Evolutionary conservation across 2,113 vertebrate genomes (phyloP).

Genomic region (Coracopsis vasa): DNA sequence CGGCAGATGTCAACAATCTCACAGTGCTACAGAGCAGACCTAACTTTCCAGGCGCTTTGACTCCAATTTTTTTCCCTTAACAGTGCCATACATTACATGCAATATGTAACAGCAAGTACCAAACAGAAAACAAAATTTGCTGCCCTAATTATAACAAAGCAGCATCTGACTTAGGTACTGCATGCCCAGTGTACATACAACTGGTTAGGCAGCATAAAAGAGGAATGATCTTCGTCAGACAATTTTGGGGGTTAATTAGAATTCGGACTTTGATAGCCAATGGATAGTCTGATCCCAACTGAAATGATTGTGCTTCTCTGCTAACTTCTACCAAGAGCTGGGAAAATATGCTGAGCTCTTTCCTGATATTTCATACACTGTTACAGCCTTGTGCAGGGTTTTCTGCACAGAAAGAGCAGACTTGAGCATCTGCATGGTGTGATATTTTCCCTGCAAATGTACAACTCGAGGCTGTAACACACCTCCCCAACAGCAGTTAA

Average conservation of each 20-base stretch:
- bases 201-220: slow-evolving; percentile 14
- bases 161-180: slow-evolving; percentile 31
- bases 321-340: slow-evolving; percentile 29
- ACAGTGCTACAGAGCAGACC: slow-evolving; percentile 84
- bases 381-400: slow-evolving; percentile 26
- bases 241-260: slow-evolving; percentile 68
- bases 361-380: slow-evolving; percentile 2
- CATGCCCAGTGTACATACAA: slow-evolving; percentile 1
- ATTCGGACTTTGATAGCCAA: slow-evolving; percentile 50
- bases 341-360: slow-evolving; percentile 41
- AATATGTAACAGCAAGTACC: slow-evolving; percentile 80
- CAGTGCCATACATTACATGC: slow-evolving; percentile 83
- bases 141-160: slow-evolving; percentile 71
- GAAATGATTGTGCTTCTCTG: neutral
- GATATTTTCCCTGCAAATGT: slow-evolving; percentile 76
- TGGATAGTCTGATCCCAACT: slow-evolving; percentile 11
- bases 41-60: slow-evolving; percentile 87
- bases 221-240: slow-evolving; percentile 26
- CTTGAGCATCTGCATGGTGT: slow-evolving; percentile 77
- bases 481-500: slow-evolving; percentile 72
- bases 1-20: slow-evolving; percentile 98
- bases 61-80: slow-evolving; percentile 79
- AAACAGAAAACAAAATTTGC: slow-evolving; percentile 76
- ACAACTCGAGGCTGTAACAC: slow-evolving; percentile 70
- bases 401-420: slow-evolving; percentile 72